phyloP scores from a whole-genome alignment of 2,113 vertebrate genomes.

The Salvator merianae region DNA sequence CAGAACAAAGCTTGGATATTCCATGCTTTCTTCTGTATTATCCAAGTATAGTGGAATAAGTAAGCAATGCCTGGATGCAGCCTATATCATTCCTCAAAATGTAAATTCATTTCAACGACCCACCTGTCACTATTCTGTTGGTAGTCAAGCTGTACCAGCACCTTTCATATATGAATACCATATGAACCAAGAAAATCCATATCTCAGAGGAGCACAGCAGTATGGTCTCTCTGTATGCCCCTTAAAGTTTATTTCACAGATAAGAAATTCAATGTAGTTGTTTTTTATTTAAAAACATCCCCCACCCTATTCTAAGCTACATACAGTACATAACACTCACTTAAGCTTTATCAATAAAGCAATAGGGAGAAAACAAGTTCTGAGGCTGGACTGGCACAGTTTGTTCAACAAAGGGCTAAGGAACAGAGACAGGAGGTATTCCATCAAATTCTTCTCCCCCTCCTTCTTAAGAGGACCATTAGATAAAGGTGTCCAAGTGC shows the following conservation, averaged over 20 bases:
- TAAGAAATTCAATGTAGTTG: not conserved
- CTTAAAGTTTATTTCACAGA: constrained; percentile 8
- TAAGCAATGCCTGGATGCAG: no score
- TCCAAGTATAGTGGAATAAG: no score
- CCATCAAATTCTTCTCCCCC: not conserved
- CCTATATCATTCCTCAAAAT: not conserved
- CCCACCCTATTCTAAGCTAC: not conserved
- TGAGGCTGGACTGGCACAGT: not conserved
- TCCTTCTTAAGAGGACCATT: not conserved
- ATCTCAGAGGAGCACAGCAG: not conserved
- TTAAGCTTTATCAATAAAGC: no score
- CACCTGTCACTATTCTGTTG: not conserved
- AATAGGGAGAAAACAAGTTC: not conserved
- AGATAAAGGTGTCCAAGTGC: not conserved
- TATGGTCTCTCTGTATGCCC: not conserved
- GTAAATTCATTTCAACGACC: not conserved
- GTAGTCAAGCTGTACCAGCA: not conserved
- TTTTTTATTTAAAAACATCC: no score
- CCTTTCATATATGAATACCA: not conserved
- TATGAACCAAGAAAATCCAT: constrained; percentile 45
- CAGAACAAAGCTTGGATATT: no score
- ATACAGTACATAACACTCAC: not conserved
- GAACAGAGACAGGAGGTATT: not conserved
- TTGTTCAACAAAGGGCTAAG: not conserved
- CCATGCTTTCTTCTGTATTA: no score